Base-by-base conservation (phyloP, 1,140 invertebrate species). In the Aphelinus atriplicis region DNA sequence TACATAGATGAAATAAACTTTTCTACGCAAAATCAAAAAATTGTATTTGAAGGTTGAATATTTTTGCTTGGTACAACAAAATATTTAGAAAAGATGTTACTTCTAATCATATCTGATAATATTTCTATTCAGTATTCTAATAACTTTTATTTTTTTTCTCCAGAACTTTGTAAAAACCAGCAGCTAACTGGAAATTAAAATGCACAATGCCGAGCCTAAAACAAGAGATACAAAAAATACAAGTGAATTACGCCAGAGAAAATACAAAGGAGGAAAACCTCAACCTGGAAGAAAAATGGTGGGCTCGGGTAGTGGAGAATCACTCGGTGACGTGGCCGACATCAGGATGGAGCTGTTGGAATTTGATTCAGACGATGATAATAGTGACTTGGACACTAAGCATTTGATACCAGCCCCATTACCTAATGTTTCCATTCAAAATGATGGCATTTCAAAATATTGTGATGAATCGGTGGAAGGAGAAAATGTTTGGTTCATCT, bases 401-500 rank as follows among this genome's bases (percentile, higher is more conserved):
- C 80, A 73, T 63, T 78, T 88, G 47, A 84, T 88, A 78, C 74
- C 78, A 2, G 77, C 81, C 2, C 47, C 79, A 0, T 10, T 70
- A 3, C 66, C 79, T 6, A 75, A 60, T 56, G 77, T 80, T 7
- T 75, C 74, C 10, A 65, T 73, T 6, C 77, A 76, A 57, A 82
- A 80, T 79, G 63, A 71, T 72, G 6, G n/a, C 63, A 7, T 50
- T 47, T n/a, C 62, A 78, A 69, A 80, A 76, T 6, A 69, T 48
- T 57, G 67, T 62, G 66, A 75, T 66, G 68, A 76, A 71, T 58
- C 53, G 3, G 46, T 57, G 5, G 78, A 84, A 2, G 82, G 9
- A 6, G 89, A 90, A 80, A 89, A 85, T 79, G 84, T 90, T 77
- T 92, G 91, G 90, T 89, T 90, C 7, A 92, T 92, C n/a, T 89